Evolutionary conservation across 2,113 vertebrate species (phyloP).

Genomic region (Scopus umbretta): DNA sequence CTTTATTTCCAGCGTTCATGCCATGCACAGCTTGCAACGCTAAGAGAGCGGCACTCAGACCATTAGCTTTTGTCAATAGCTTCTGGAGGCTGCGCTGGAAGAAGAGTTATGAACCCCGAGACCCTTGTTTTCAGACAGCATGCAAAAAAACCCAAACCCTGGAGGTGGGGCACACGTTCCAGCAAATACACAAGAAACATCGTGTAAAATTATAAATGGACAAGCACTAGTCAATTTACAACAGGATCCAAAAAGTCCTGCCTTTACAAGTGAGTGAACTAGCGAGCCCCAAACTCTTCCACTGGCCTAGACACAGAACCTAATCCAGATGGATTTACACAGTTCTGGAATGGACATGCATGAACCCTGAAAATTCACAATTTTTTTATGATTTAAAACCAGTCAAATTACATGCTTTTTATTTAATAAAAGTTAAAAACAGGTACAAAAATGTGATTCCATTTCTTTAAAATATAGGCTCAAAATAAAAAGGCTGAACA

Average conservation of each 20-base stretch:
- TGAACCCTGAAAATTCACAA: background rate
- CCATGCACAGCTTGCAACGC: background rate
- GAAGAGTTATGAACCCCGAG: background rate
- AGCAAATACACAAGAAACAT: fast-evolving
- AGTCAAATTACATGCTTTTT: conserved; percentile 32
- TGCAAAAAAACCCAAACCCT: background rate
- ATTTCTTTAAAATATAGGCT: conserved; percentile 59
- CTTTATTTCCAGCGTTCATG: background rate
- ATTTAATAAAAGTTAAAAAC: conserved; percentile 62
- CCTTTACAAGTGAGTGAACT: background rate
- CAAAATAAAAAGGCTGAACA: conserved; percentile 53
- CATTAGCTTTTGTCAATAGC: background rate
- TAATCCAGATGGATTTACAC: background rate
- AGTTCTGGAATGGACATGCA: background rate
- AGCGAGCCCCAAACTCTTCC: background rate
- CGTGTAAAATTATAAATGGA: background rate
- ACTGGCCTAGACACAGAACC: background rate
- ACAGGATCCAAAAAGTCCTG: background rate
- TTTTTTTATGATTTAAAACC: conserved; percentile 41
- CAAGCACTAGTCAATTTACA: background rate
- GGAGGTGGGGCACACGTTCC: fast-evolving
- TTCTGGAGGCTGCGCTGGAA: background rate
- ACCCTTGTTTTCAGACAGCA: background rate
- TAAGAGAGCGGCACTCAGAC: background rate
- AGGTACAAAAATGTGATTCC: conserved; percentile 58